These are phyloP conservation scores for Lepilemur septentrionalis DNA, from an alignment of 2,797 vertebrate genomes.

Conservation along the genomic window DNA sequence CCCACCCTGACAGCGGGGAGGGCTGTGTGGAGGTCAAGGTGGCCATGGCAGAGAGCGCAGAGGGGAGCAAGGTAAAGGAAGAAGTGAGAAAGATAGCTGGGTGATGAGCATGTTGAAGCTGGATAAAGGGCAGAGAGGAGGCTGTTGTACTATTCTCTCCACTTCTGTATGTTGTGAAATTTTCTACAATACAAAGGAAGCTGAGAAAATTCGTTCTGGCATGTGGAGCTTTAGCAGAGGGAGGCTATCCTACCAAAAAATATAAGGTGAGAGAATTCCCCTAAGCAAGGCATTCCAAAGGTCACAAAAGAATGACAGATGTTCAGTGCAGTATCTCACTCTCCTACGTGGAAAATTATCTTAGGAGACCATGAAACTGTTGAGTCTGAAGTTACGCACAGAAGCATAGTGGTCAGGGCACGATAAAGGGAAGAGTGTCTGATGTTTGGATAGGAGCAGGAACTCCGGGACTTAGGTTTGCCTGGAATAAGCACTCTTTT, in stretches of 20 bases:
- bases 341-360: not conserved
- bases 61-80: not conserved
- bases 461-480: not conserved
- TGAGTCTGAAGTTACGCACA: not conserved
- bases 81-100: not conserved
- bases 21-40: not conserved
- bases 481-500: not conserved
- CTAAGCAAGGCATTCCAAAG: not conserved
- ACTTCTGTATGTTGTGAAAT: not conserved
- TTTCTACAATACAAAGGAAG: not conserved
- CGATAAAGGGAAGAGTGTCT: not conserved
- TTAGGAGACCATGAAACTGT: not conserved
- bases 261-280: not conserved
- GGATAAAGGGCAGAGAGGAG: not conserved
- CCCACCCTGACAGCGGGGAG: not conserved
- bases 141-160: not conserved
- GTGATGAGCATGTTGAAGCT: not conserved
- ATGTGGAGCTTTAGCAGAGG: not conserved
- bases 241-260: not conserved
- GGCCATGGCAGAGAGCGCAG: not conserved
- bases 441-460: not conserved
- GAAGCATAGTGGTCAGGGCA: not conserved
- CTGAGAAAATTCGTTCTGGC: not conserved
- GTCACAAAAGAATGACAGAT: not conserved
- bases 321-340: not conserved